Conservation (phyloP, 2,113 vertebrate genomes). For the Phoenicopterus ruber region DNA sequence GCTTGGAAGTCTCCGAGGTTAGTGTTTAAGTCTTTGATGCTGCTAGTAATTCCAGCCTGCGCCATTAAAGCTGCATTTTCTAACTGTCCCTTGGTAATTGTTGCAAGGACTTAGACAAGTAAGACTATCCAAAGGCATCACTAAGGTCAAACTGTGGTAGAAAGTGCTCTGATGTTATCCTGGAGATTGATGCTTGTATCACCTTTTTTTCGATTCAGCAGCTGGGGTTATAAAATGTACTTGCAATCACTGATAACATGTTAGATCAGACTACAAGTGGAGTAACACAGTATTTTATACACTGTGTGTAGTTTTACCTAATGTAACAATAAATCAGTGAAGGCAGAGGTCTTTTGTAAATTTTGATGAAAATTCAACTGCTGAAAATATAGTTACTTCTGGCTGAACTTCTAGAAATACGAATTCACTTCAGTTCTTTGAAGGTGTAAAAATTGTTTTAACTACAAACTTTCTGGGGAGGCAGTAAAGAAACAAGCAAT, state of each 20-base stretch:
- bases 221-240: slow-evolving; percentile 77
- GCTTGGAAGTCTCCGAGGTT: slow-evolving; percentile 1
- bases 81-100: slow-evolving; percentile 69
- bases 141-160: slow-evolving; percentile 76
- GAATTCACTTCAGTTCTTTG: not conserved
- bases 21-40: slow-evolving; percentile 40
- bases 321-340: slow-evolving; percentile 72
- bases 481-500: not conserved
- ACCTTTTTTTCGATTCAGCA: slow-evolving; percentile 77
- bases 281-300: slow-evolving; percentile 69
- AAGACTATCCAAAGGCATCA: slow-evolving; percentile 77
- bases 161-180: slow-evolving; percentile 81
- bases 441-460: not conserved
- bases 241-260: slow-evolving; percentile 71
- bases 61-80: slow-evolving; percentile 68
- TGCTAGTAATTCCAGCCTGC: slow-evolving; percentile 66
- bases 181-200: slow-evolving; percentile 80
- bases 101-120: slow-evolving; percentile 71
- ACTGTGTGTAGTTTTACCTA: slow-evolving; percentile 61
- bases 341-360: slow-evolving; percentile 45
- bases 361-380: slow-evolving; percentile 43
- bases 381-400: slow-evolving; percentile 1
- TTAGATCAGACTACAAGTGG: slow-evolving; percentile 58
- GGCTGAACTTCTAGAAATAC: not conserved
- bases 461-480: not conserved